A percentile compares a stretch with the other conserved stretches of the same genome.
Conservation (phyloP, 2,797 vertebrate genomes). For the Poecilia velifera region DNA sequence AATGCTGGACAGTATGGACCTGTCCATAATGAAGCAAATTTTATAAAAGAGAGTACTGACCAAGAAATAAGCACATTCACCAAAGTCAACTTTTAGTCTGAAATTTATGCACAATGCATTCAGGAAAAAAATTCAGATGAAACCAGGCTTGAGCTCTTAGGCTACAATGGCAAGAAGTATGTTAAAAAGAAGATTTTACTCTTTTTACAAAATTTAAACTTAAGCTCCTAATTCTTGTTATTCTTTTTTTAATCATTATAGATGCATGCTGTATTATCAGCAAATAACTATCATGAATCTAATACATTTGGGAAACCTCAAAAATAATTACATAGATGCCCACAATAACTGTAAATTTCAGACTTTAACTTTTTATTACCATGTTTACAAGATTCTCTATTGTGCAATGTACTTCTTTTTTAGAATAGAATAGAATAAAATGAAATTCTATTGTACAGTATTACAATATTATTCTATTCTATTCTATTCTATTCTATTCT, state of each 20-base stretch:
- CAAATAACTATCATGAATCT: background rate
- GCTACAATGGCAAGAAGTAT: background rate
- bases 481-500: no score
- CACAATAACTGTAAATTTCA: background rate
- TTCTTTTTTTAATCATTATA: background rate
- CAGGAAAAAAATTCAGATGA: background rate
- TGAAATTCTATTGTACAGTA: no score
- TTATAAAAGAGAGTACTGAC: background rate
- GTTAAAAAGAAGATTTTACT: background rate
- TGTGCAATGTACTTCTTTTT: background rate
- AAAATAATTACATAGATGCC: background rate
- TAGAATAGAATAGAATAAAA: no score
- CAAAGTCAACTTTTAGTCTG: background rate
- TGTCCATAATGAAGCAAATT: background rate
- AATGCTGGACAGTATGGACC: slow-evolving; percentile 29
- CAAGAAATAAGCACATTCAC: background rate
- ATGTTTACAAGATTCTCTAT: background rate
- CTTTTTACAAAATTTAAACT: background rate
- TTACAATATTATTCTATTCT: no score
- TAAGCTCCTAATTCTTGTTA: background rate
- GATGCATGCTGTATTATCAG: background rate
- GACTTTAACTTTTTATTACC: background rate
- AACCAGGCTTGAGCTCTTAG: background rate
- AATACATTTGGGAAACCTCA: background rate
- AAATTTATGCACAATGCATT: background rate